A percentile compares a stretch with the other conserved stretches of the same genome.
phyloP scores from a whole-genome alignment of 2,888 invertebrate species.

The Griposia aprilina region DNA sequence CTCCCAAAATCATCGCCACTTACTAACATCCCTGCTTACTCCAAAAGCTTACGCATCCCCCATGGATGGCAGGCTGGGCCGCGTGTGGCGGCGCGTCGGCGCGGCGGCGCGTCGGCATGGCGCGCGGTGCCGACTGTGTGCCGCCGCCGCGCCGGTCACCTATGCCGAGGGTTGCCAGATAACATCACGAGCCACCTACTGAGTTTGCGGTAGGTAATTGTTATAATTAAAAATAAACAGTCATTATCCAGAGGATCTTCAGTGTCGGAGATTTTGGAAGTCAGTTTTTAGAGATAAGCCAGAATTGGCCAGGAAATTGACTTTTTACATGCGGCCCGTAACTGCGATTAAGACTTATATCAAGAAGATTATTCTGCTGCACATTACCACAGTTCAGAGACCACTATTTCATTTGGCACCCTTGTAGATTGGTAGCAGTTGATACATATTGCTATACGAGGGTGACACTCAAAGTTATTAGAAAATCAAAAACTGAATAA shows the following conservation, averaged over 20 bases:
- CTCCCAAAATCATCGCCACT: neutral
- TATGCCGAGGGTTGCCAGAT: conserved; percentile 63
- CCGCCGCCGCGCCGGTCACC: conserved; percentile 66
- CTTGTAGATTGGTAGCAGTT: neutral
- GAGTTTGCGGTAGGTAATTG: conserved; percentile 25
- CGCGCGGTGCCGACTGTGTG: conserved; percentile 59
- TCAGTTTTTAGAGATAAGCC: neutral
- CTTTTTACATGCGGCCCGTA: no score
- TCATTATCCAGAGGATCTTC: neutral
- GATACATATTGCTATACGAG: neutral
- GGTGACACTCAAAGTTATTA: no score
- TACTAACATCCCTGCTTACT: conserved; percentile 29
- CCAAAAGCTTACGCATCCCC: conserved; percentile 41
- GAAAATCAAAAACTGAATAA: no score
- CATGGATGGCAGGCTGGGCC: conserved; percentile 40
- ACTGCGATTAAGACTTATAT: neutral
- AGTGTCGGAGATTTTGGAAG: neutral
- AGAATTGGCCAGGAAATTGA: no score
- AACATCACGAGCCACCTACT: conserved; percentile 49
- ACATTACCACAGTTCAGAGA: neutral
- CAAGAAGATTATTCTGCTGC: neutral
- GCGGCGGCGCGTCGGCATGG: conserved; percentile 61
- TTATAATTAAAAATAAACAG: conserved; percentile 41
- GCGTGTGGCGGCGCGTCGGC: conserved; percentile 60
- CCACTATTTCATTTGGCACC: neutral